phyloP scores from a whole-genome alignment of 2,797 vertebrate species.

The Alosa sapidissima region DNA sequence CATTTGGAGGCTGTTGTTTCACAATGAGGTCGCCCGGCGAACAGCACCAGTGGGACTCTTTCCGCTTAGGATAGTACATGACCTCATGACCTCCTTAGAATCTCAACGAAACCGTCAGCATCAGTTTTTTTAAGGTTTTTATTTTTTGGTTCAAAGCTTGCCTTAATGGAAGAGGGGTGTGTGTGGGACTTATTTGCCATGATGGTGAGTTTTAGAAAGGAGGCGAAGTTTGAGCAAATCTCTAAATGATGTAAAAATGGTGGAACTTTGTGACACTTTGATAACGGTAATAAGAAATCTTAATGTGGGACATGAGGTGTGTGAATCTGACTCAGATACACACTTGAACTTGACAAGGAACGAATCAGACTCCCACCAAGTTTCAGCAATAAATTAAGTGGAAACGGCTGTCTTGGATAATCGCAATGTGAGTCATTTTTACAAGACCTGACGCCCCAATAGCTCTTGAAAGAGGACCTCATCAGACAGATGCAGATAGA shows the following conservation, averaged over 20 bases:
- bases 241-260: background rate
- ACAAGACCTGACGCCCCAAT: background rate
- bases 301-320: background rate
- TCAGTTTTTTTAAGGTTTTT: background rate
- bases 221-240: background rate
- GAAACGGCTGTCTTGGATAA: background rate
- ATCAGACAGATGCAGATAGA: background rate
- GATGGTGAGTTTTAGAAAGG: background rate
- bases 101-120: background rate
- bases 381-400: background rate
- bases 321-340: background rate
- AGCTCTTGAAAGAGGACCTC: background rate
- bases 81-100: background rate
- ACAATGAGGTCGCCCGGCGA: conserved; percentile 4
- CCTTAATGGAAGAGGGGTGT: background rate
- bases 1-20: conserved; percentile 9
- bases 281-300: background rate
- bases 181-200: background rate
- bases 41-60: background rate
- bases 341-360: background rate
- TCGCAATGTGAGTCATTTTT: background rate
- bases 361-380: too few species aligned
- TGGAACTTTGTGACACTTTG: too few species aligned
- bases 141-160: background rate
- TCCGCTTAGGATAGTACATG: background rate